Evolutionary conservation across 2,113 vertebrate genomes (phyloP).

Genomic region (Nestor notabilis): DNA sequence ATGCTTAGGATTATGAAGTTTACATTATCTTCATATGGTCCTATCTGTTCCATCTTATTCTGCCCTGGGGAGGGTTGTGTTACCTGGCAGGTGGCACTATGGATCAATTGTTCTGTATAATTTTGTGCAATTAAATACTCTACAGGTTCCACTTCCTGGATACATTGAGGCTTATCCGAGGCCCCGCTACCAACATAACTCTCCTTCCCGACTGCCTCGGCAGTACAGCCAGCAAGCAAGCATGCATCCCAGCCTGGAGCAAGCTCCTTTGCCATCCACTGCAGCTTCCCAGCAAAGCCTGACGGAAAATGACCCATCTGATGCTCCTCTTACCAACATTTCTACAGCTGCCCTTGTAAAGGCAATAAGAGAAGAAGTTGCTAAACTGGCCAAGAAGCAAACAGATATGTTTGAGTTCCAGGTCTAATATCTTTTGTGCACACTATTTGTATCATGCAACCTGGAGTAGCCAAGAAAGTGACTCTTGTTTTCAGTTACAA

Average conservation of each 20-base stretch:
- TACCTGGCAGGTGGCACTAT: background rate
- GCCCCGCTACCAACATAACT: conserved; percentile 88
- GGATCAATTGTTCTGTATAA: background rate
- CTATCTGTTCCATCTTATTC: background rate
- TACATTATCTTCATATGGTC: background rate
- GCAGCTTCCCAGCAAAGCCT: conserved; percentile 88
- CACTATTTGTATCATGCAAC: background rate
- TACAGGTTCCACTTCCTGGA: conserved; percentile 91
- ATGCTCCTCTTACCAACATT: conserved; percentile 88
- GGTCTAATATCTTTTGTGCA: conserved; percentile 62
- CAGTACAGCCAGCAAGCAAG: conserved; percentile 85
- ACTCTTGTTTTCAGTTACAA: background rate
- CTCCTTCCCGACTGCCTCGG: conserved; percentile 83
- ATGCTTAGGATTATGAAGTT: background rate
- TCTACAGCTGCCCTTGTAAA: conserved; percentile 95
- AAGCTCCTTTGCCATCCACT: conserved; percentile 72
- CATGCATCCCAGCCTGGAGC: conserved; percentile 81
- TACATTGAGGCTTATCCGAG: conserved; percentile 95
- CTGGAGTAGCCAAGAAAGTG: background rate
- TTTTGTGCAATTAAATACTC: background rate
- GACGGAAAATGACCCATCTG: conserved; percentile 82
- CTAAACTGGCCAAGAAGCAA: conserved; percentile 97
- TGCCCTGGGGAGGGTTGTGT: fast-evolving
- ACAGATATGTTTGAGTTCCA: conserved; percentile 97
- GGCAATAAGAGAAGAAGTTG: conserved; percentile 96